A percentile compares a stretch with the other conserved stretches of the same genome.
These are phyloP conservation scores for Euplexia lucipara DNA, from an alignment of 2,888 invertebrate species.

Conservation along the genomic window DNA sequence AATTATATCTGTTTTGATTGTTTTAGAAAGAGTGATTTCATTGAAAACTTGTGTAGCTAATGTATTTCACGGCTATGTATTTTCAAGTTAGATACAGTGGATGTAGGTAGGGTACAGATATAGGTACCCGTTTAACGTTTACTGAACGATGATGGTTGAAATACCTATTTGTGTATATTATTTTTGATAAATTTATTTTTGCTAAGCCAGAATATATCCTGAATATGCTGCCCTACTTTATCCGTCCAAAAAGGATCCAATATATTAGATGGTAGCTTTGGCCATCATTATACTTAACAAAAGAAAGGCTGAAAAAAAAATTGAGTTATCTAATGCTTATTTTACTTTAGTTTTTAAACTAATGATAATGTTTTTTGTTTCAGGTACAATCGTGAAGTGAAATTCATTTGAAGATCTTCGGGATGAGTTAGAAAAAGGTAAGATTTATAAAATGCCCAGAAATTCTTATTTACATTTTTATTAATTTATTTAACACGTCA, in stretches of 20 bases:
- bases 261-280: too few relatives aligned
- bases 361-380: slow-evolving; percentile 38
- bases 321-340: background rate
- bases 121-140: background rate
- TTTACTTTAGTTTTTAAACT: background rate
- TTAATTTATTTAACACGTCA: background rate
- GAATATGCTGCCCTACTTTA: too few relatives aligned
- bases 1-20: slow-evolving; percentile 56
- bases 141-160: background rate
- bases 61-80: slow-evolving; percentile 40
- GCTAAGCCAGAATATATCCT: too few relatives aligned
- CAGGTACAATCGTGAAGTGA: slow-evolving; percentile 64
- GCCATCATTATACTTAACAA: background rate
- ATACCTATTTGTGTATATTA: background rate
- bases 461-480: background rate
- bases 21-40: slow-evolving; percentile 43
- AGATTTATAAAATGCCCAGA: slow-evolving; percentile 17
- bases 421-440: slow-evolving; percentile 79
- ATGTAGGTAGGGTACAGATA: too few relatives aligned
- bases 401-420: slow-evolving; percentile 63
- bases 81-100: slow-evolving; percentile 43
- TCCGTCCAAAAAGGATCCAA: too few relatives aligned
- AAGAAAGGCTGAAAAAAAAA: background rate
- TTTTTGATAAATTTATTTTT: too few relatives aligned
- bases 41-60: slow-evolving; percentile 53